Evolutionary conservation across 2,888 invertebrate species (phyloP).

Genomic region (Alentia gelatinosa): DNA sequence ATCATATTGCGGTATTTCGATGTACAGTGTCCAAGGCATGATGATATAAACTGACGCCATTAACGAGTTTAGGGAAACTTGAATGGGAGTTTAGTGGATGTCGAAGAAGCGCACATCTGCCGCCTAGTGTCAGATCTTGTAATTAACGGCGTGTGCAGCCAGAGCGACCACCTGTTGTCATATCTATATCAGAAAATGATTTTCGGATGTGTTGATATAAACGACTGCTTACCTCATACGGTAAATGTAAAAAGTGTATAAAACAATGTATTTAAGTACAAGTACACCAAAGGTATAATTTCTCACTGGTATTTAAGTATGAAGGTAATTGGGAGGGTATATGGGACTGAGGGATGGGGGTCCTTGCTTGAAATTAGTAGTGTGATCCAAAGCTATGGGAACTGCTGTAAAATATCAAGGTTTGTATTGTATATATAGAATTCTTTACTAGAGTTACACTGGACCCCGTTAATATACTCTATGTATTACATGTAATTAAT

Average conservation of each 20-base stretch:
- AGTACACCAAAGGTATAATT: constrained; percentile 38
- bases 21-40: neutral
- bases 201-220: neutral
- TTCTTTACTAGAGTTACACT: neutral
- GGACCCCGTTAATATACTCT: neutral
- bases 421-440: constrained; percentile 34
- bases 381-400: neutral
- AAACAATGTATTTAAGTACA: constrained; percentile 30
- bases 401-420: constrained; percentile 1
- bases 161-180: neutral
- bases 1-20: neutral
- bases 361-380: no score
- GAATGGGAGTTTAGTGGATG: no score
- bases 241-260: constrained; percentile 30
- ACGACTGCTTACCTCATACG: neutral
- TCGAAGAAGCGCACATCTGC: neutral
- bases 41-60: no score
- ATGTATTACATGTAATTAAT: constrained; percentile 4
- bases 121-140: constrained; percentile 13
- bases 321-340: no score
- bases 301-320: constrained; percentile 19
- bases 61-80: no score
- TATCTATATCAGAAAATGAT: neutral
- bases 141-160: neutral
- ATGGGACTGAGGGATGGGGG: no score